Percentiles rank a stretch among this genome's conserved stretches.
phyloP scores from a whole-genome alignment of 2,113 vertebrate genomes.

The Meles meles region DNA sequence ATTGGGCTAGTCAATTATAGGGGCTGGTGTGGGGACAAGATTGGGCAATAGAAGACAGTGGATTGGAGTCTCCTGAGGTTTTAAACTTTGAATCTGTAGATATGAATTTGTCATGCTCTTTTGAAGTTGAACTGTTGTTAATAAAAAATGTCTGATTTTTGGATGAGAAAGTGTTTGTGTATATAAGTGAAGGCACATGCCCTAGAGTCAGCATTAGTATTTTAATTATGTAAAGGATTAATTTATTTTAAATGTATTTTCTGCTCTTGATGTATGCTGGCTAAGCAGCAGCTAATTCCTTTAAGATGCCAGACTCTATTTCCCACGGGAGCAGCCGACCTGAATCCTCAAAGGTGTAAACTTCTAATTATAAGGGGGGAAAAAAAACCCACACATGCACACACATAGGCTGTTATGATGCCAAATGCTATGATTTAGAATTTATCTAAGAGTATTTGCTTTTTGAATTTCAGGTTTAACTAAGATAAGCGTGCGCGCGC shows the following conservation, averaged over 20 bases:
- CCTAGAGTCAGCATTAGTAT: not conserved
- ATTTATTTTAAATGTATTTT: not conserved
- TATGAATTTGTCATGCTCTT: fast-evolving
- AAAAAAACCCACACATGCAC: too few species aligned
- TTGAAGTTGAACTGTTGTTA: not conserved
- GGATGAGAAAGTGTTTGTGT: not conserved
- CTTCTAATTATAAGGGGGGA: not conserved
- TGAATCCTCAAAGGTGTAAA: slow-evolving; percentile 4
- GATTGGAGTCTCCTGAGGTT: not conserved
- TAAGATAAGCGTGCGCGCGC: too few species aligned
- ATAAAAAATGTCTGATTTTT: not conserved
- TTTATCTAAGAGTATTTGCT: not conserved
- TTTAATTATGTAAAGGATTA: slow-evolving; percentile 21
- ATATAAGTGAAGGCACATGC: not conserved
- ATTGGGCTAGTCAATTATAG: fast-evolving
- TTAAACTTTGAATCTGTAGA: not conserved
- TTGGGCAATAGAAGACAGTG: fast-evolving
- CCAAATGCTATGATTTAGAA: not conserved
- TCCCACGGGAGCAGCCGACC: not conserved
- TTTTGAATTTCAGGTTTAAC: not conserved
- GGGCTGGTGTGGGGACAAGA: fast-evolving
- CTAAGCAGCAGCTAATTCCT: not conserved
- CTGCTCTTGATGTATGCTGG: not conserved
- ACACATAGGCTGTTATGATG: not conserved
- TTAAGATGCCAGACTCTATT: not conserved